Evolutionary conservation across 1,140 invertebrate genomes (phyloP), one percentile per base, ranked within the genome.

Genomic region (Zaprionus inermis): DNA sequence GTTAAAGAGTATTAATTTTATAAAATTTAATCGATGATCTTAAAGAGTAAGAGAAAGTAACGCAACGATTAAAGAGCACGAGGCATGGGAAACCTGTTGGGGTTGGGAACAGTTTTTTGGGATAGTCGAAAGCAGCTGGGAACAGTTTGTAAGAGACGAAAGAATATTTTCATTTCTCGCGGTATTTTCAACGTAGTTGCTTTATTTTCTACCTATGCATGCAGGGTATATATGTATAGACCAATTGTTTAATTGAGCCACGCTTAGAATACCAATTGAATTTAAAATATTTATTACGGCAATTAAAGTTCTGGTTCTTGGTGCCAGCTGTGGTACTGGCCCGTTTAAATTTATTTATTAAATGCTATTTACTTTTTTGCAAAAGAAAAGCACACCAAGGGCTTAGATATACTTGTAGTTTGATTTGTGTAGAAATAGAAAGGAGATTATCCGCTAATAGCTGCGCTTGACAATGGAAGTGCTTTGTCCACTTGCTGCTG

Each of bases 1-100:
- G n/a, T n/a, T n/a, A 38, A 46, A 46, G 44, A 46, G 44, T 46
- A 20, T 20, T 11, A 3, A 2, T 9, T 32, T 3, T n/a, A 20
- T 32, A 34, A 58, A 36, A n/a, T 5, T 11, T 18, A 20, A 54
- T 20, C 32, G 16, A 18, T 16, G 32, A 24, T 2, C 2, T 28
- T 1, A 46, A 20, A 58, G 22, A 41, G 41, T 12, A 61, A 30
- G 57, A 16, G 34, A 38, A 32, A 49, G 57, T 28, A 6, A 63
- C n/a, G 38, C 24, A 12, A 63, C n/a, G 38, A 18, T 16, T 36
- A 46, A 51, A 63, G 57, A 70, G 67, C 34, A 12, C 4, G n/a
- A n/a, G n/a, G 57, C 22, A 51, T 36, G 60, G n/a, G 22, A 58
- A 72, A 72, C 54, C 61, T 58, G 61, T 66, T 72, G 61, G 5